A percentile compares a stretch with the other conserved stretches of the same genome.
These are phyloP conservation scores for Ciconia stormi DNA, from an alignment of 2,113 vertebrate genomes.

Conservation along the genomic window DNA sequence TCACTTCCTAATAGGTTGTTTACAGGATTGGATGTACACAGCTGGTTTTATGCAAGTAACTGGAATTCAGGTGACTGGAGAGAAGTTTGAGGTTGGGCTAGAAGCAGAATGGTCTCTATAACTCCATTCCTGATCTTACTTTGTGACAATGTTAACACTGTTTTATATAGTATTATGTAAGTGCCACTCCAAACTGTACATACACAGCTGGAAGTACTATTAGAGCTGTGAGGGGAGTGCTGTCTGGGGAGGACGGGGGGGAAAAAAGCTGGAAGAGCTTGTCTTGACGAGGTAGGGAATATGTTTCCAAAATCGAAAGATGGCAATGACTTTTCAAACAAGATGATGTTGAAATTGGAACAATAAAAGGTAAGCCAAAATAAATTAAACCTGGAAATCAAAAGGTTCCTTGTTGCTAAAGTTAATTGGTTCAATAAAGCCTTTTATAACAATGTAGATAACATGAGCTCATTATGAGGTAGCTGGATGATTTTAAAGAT, in stretches of 20 bases:
- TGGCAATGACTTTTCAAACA: neutral
- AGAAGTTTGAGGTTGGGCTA: neutral
- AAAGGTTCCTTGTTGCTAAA: neutral
- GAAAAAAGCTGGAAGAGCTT: neutral
- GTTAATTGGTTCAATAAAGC: neutral
- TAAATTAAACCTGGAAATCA: neutral
- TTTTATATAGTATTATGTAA: neutral
- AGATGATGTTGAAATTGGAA: neutral
- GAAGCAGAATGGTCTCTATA: neutral
- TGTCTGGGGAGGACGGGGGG: neutral
- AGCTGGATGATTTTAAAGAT: neutral
- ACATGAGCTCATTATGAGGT: neutral
- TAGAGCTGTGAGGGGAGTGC: neutral
- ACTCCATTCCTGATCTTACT: neutral
- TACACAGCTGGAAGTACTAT: neutral
- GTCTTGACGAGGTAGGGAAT: neutral
- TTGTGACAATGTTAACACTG: neutral
- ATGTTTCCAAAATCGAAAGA: neutral
- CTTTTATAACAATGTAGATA: neutral
- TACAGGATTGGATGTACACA: neutral
- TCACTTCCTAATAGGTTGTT: neutral
- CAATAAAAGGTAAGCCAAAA: neutral
- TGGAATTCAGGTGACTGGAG: neutral
- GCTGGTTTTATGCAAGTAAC: neutral
- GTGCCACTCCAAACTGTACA: neutral